A percentile compares a stretch with the other conserved stretches of the same genome.
These are phyloP conservation scores for Emydura subglobosa DNA, from an alignment of 2,113 vertebrate species.

Conservation along the genomic window DNA sequence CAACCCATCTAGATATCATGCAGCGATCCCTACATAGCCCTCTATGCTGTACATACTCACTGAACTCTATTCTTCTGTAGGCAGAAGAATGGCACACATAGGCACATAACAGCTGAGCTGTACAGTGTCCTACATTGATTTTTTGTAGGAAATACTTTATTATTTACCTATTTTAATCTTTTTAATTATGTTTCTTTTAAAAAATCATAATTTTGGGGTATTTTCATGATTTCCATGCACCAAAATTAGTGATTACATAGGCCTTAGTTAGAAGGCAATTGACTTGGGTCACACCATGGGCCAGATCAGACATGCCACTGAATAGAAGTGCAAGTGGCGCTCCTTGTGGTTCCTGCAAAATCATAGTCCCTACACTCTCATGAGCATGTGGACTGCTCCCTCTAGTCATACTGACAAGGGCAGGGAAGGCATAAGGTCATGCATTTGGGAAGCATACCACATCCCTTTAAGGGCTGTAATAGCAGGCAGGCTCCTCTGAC, in stretches of 20 bases:
- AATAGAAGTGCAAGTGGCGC: not conserved
- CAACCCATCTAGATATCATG: not conserved
- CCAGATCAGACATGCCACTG: not conserved
- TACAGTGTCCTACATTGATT: not conserved
- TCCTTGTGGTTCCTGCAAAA: accelerated
- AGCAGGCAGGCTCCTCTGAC: too few species aligned
- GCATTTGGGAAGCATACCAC: not conserved
- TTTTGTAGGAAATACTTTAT: not conserved
- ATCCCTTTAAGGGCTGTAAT: not conserved
- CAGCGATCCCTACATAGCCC: not conserved
- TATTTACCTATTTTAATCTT: not conserved
- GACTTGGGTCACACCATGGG: not conserved
- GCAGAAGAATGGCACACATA: not conserved
- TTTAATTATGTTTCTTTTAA: not conserved
- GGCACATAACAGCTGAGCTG: not conserved
- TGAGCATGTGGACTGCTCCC: not conserved
- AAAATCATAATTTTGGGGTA: not conserved
- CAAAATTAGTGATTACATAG: not conserved
- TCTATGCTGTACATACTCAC: not conserved
- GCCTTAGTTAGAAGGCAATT: not conserved
- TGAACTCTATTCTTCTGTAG: not conserved
- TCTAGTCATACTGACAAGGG: not conserved
- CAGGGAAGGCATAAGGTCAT: not conserved
- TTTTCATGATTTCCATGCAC: not conserved
- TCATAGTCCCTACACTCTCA: accelerated